Conservation (phyloP, 2,797 vertebrate species). For the Gallinago solitaria region DNA sequence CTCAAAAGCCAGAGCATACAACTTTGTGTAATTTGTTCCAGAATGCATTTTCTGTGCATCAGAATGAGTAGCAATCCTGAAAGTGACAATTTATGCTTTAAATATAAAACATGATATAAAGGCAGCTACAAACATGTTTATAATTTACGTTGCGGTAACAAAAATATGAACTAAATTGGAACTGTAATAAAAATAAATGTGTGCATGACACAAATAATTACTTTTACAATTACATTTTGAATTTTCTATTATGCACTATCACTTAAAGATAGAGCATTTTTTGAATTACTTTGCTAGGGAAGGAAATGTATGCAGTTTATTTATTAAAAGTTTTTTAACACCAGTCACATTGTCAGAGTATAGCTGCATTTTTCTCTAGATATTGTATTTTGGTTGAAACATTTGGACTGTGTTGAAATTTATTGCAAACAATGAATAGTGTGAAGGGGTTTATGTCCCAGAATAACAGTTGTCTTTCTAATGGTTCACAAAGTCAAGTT, state of each 20-base stretch:
- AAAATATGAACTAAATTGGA: not conserved
- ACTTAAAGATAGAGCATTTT: not conserved
- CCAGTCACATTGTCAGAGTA: not conserved
- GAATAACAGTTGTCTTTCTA: not conserved
- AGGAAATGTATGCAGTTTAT: not conserved
- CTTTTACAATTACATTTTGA: not conserved
- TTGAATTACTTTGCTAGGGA: not conserved
- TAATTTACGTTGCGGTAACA: not conserved
- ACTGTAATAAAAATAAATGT: not conserved
- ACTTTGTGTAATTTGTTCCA: not conserved
- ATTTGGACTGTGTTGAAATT: not conserved
- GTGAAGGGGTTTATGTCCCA: not conserved
- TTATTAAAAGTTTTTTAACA: not conserved
- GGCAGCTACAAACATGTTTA: not conserved
- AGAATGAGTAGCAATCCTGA: not conserved
- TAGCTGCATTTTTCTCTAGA: not conserved
- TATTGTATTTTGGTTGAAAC: not conserved
- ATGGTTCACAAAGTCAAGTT: not conserved
- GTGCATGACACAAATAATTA: not conserved
- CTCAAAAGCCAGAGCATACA: not conserved
- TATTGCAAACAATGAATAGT: not conserved
- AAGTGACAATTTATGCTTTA: not conserved
- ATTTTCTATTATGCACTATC: not conserved
- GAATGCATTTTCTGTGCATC: not conserved
- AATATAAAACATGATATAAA: not conserved